A percentile compares a stretch with the other conserved stretches of the same genome.
Conservation (phyloP, 2,888 invertebrate genomes). For the Saturnia pavonia region DNA sequence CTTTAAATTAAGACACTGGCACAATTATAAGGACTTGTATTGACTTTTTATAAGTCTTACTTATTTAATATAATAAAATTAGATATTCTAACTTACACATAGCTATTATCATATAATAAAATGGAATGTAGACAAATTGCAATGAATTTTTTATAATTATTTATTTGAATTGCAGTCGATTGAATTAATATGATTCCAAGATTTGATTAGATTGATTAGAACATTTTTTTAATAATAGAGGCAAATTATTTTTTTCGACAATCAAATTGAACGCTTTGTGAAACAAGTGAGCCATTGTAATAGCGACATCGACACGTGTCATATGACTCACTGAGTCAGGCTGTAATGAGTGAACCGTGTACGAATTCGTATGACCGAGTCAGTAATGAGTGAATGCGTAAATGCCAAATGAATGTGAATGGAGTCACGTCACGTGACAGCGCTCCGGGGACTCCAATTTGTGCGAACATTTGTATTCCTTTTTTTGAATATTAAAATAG, state of each 20-base stretch:
- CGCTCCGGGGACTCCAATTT: conserved; percentile 33
- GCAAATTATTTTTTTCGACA: conserved; percentile 18
- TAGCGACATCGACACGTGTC: conserved; percentile 30
- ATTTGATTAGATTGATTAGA: background rate
- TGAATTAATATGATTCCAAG: background rate
- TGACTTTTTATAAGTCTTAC: no score
- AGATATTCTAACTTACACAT: background rate
- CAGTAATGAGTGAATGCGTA: conserved; percentile 31
- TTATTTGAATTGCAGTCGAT: background rate
- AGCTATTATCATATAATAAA: no score
- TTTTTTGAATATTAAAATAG: conserved; percentile 26
- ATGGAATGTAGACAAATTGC: background rate
- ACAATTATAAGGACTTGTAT: no score
- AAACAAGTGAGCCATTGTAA: conserved; percentile 28
- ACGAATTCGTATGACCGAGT: conserved; percentile 20
- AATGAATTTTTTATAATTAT: background rate
- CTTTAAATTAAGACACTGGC: no score
- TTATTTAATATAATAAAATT: no score
- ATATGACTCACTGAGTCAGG: conserved; percentile 26
- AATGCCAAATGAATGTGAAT: conserved; percentile 30
- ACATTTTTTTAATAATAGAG: background rate
- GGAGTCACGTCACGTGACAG: conserved; percentile 22
- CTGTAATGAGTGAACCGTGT: conserved; percentile 28
- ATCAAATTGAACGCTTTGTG: conserved; percentile 21
- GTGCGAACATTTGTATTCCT: conserved; percentile 26